Percentiles rank a stretch among this genome's conserved stretches.
phyloP scores from a whole-genome alignment of 2,113 vertebrate species.

The Sigmodon hispidus region DNA sequence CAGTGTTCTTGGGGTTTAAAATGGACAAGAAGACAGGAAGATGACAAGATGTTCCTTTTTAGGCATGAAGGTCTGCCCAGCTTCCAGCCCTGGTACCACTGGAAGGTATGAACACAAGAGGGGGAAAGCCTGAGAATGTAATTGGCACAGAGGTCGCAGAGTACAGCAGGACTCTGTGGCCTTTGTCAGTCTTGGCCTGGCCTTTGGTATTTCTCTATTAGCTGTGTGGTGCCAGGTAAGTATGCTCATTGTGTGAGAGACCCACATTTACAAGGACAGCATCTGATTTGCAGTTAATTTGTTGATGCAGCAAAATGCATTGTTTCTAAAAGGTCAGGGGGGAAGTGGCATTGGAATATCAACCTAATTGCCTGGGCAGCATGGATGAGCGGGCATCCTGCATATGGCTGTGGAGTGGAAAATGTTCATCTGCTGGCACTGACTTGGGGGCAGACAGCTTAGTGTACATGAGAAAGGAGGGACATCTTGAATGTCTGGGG shows the following conservation, averaged over 20 bases:
- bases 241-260: constrained; percentile 53
- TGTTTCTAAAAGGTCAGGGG: constrained; percentile 88
- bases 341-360: constrained; percentile 84
- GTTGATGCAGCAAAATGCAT: constrained; percentile 89
- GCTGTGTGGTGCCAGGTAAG: constrained; percentile 3
- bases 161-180: constrained; percentile 36
- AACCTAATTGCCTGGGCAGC: constrained; percentile 85
- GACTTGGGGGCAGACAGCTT: neutral
- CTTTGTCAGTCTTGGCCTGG: constrained; percentile 37
- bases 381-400: constrained; percentile 69
- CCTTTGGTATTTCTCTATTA: constrained; percentile 19
- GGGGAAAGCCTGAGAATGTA: neutral
- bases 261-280: constrained; percentile 77
- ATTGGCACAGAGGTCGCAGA: constrained; percentile 17
- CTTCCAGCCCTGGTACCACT: rapidly evolving
- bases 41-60: neutral
- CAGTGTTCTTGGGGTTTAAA: neutral
- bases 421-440: constrained; percentile 66
- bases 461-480: neutral
- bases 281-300: constrained; percentile 88
- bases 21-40: neutral
- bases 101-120: neutral
- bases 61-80: neutral
- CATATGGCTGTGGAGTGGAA: constrained; percentile 41
- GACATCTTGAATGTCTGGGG: neutral